phyloP scores from a whole-genome alignment of 92 coral and sea anemone genomes.

The Porites evermanni region DNA sequence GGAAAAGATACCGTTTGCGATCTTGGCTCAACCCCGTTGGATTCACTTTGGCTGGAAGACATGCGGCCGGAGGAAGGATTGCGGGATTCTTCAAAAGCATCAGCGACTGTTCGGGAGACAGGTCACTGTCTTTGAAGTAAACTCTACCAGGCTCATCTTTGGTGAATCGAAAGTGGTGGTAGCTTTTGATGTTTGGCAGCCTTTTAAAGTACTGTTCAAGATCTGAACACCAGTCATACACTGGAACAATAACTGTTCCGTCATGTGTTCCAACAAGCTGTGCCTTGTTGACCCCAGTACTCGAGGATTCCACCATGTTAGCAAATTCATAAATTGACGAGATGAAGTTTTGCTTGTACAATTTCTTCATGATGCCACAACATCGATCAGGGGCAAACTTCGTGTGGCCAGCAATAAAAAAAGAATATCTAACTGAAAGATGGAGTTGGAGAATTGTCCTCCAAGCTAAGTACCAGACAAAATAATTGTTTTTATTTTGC shows the following conservation, averaged over 20 bases:
- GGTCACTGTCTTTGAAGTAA: conserved; percentile 31
- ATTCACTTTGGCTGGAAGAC: conserved; percentile 44
- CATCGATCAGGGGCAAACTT: conserved; percentile 66
- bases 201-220: conserved; percentile 52
- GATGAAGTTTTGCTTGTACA: conserved; percentile 32
- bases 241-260: conserved; percentile 61
- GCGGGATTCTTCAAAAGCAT: conserved; percentile 44
- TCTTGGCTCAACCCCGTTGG: conserved; percentile 43
- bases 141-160: conserved; percentile 51
- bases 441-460: conserved; percentile 39
- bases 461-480: conserved; percentile 70
- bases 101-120: conserved; percentile 35
- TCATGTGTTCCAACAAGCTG: conserved; percentile 64
- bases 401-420: conserved; percentile 64
- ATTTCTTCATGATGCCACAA: conserved; percentile 62
- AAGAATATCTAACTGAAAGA: conserved; percentile 41
- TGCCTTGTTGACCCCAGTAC: conserved; percentile 55
- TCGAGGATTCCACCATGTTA: conserved; percentile 56
- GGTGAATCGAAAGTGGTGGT: conserved; percentile 62
- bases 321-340: conserved; percentile 62
- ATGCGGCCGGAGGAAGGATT: conserved; percentile 29
- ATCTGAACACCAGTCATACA: conserved; percentile 64
- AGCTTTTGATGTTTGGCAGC: conserved; percentile 44
- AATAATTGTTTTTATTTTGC: conserved; percentile 69
- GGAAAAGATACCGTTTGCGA: conserved; percentile 25